Base-by-base conservation (phyloP, 1,140 invertebrate species). In the Potamilus streckersoni region DNA sequence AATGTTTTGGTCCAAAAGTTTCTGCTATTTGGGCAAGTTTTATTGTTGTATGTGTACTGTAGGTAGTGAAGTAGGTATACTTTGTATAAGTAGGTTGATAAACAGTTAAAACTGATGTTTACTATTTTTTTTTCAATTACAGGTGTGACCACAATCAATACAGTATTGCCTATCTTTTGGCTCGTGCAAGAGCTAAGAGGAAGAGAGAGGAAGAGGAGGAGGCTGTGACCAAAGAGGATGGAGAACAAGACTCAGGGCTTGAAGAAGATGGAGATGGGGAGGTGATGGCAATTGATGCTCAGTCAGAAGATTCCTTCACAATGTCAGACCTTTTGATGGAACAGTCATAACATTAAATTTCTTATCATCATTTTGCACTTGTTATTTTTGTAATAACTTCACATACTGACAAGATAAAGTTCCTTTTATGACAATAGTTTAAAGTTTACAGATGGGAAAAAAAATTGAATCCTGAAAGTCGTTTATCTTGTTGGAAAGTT, bases 81-180 rank as follows among this genome's bases (percentile, higher is more conserved):
- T 61, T 8, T 20, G 11, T 14, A 17, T 71, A 38, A 8, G 60
- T 55, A n/a, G 56, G 11, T 20, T 20, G 56, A 12, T 61, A 19
- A n/a, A 59, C 49, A 15, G 73, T 67, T 71, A 57, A 59, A 19
- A 62, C n/a, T 31, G 23, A 20, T 8, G 58, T 15, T 23, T 60
- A 49, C 23, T 60, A n/a, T 74, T 31, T 4, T 62, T 4, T 62
- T 73, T 31, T 78, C 55, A 70, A 57, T 82, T 87, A 19, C 81
- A 89, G 88, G 31, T 86, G 85, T 85, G 88, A 89, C 65, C 86
- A 89, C 74, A 89, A 89, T 76, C 84, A 85, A 57, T 89, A 89
- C 76, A 84, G 73, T 20, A 68, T 86, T 8, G 80, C 88, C 72
- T 89, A 81, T 72, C 76, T 89, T 12, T 14, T 86, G 62, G 70